A percentile compares a stretch with the other conserved stretches of the same genome.
These are phyloP conservation scores for Cryptocephalus moraei DNA, from an alignment of 2,888 invertebrate species.

Conservation along the genomic window DNA sequence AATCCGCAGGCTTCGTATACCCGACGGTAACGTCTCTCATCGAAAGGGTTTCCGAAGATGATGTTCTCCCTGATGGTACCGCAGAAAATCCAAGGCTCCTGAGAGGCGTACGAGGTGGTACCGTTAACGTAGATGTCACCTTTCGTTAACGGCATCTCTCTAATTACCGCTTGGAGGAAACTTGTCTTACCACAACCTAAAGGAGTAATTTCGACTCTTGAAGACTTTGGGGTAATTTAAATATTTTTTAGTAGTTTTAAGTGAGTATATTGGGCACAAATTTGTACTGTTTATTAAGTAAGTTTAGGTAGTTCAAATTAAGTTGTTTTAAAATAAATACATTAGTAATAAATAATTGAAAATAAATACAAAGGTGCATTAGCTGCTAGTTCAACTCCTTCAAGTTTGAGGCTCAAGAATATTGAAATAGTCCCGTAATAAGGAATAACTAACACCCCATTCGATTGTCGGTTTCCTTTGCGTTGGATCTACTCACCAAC, in stretches of 20 bases:
- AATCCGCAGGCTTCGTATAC: slow-evolving; percentile 59
- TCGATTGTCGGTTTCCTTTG: neutral
- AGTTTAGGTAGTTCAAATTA: no score
- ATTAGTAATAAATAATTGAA: no score
- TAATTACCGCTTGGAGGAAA: slow-evolving; percentile 46
- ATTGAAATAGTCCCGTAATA: no score
- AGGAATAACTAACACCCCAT: no score
- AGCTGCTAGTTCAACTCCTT: no score
- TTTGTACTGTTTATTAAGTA: no score
- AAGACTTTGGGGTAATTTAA: no score
- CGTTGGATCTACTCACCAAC: slow-evolving; percentile 9
- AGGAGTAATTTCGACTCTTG: neutral
- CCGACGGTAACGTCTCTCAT: slow-evolving; percentile 51
- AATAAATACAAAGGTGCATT: no score
- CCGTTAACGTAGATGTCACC: slow-evolving; percentile 59
- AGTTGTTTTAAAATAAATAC: no score
- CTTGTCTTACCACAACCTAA: slow-evolving; percentile 48
- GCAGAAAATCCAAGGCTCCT: slow-evolving; percentile 75
- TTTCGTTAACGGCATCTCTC: slow-evolving; percentile 55
- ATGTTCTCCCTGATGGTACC: slow-evolving; percentile 85
- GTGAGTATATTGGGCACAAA: no score
- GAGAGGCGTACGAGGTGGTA: slow-evolving; percentile 62
- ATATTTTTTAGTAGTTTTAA: no score
- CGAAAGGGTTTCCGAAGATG: slow-evolving; percentile 68
- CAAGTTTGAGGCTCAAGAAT: no score